Conservation (phyloP, 2,797 vertebrate species). For the Pangasius sanitwongsei region DNA sequence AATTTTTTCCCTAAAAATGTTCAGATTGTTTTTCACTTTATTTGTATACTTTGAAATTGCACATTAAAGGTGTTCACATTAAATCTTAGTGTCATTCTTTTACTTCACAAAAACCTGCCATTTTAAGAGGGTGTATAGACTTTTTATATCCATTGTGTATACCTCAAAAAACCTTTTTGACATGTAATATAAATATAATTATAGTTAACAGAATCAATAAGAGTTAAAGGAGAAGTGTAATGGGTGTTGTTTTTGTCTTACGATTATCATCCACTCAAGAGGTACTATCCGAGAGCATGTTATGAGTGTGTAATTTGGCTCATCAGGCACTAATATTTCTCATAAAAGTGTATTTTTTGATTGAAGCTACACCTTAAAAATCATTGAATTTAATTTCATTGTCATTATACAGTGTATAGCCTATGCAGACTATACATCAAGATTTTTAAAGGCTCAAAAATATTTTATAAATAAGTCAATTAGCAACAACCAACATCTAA, state of each 20-base stretch:
- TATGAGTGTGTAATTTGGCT: not conserved
- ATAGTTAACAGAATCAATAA: not conserved
- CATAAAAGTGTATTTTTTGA: not conserved
- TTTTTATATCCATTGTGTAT: not conserved
- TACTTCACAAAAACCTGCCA: no score
- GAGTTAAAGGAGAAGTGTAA: not conserved
- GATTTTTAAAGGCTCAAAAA: not conserved
- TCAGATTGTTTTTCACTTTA: no score
- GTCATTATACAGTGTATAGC: not conserved
- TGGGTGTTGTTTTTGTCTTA: not conserved
- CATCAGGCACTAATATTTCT: not conserved
- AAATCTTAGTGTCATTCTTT: no score
- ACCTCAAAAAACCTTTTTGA: not conserved
- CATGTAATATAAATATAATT: not conserved
- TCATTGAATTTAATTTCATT: not conserved
- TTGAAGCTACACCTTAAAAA: not conserved
- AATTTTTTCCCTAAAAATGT: no score
- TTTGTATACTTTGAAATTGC: no score
- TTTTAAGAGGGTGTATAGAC: no score
- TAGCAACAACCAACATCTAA: not conserved
- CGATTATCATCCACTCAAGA: not conserved
- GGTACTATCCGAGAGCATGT: not conserved
- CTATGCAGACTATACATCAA: not conserved
- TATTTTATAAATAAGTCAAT: not conserved
- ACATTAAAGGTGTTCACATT: no score